Conservation (phyloP, 2,113 vertebrate genomes). For the Scomber scombrus region DNA sequence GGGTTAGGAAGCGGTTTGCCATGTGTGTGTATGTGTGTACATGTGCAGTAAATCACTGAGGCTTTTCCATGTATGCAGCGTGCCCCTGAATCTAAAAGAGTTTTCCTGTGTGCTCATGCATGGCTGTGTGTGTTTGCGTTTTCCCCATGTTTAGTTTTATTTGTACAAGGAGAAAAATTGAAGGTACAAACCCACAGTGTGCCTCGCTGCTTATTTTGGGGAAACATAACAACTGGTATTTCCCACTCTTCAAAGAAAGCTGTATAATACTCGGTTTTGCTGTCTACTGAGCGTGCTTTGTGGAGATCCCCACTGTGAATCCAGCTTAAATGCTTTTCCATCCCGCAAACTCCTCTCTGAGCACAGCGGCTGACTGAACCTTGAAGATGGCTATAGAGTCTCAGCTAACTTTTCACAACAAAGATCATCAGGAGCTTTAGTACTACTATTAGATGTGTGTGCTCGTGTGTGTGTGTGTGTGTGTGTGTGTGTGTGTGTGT, state of each 20-base stretch:
- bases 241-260: constrained; percentile 83
- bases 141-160: constrained; percentile 79
- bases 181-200: constrained; percentile 78
- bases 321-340: constrained; percentile 81
- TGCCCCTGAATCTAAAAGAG: constrained; percentile 53
- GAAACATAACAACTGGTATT: constrained; percentile 83
- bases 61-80: constrained; percentile 56
- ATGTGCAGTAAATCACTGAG: constrained; percentile 75
- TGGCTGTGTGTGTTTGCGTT: constrained; percentile 65
- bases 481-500: constrained; percentile 50
- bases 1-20: constrained; percentile 81
- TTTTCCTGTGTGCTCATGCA: constrained; percentile 60
- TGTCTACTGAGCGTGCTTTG: constrained; percentile 73
- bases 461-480: constrained; percentile 21
- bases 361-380: constrained; percentile 65
- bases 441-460: constrained; percentile 48
- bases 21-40: constrained; percentile 66
- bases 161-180: constrained; percentile 80
- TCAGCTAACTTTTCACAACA: constrained; percentile 73
- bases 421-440: constrained; percentile 72
- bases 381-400: constrained; percentile 74
- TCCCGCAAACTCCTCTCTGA: constrained; percentile 76
- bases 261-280: constrained; percentile 76
- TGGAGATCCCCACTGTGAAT: constrained; percentile 81
- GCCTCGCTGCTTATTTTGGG: constrained; percentile 77